Base-by-base conservation (phyloP, 2,797 vertebrate genomes). In the Gambusia yucatana region DNA sequence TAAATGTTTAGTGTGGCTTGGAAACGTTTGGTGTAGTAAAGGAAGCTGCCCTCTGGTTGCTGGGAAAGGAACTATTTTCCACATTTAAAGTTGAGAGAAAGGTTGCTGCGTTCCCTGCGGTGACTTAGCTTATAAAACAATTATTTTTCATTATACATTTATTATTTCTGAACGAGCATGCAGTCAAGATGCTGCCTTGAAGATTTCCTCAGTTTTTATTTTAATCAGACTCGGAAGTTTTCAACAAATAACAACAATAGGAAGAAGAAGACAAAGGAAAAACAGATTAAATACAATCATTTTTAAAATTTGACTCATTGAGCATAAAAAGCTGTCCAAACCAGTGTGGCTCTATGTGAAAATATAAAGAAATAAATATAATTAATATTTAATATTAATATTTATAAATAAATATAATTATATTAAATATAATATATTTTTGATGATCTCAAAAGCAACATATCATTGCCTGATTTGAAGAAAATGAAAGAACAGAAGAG, bases 41-140 rank as follows among this genome's bases (percentile, higher is more conserved):
- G 1, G 8, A 55, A 72, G 8, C 36, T 63, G 86, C 87, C 90
- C 81, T 72, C 93, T 86, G 77, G 77, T 87, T 92, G 78, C 3
- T 46, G 36, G 0, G 22, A 33, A 25, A 28, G 47, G 17, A 71
- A 82, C 72, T 71, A 4, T 14, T 59, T 36, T 0, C 8, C 30
- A 4, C 67, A 39, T 3, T 70, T 43, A 44, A 52, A 22, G 39
- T 28, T 14, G n/a, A 44, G 8, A 20, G 7, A 39, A 39, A 8
- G 1, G 9, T 43, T 65, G 61, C 16, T 36, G 33, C 9, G 33
- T 41, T 67, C 3, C 36, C 17, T 41, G 63, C 3, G 1, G 16
- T 67, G 7, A n/a, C 9, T 57, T 41, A 0, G 7, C 20, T 67
- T 39, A n/a, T 44, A 2, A 44, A 69, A 69, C 65, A 4, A 69